A percentile compares a stretch with the other conserved stretches of the same genome.
Conservation (phyloP, 2,113 vertebrate species). For the Strix uralensis region DNA sequence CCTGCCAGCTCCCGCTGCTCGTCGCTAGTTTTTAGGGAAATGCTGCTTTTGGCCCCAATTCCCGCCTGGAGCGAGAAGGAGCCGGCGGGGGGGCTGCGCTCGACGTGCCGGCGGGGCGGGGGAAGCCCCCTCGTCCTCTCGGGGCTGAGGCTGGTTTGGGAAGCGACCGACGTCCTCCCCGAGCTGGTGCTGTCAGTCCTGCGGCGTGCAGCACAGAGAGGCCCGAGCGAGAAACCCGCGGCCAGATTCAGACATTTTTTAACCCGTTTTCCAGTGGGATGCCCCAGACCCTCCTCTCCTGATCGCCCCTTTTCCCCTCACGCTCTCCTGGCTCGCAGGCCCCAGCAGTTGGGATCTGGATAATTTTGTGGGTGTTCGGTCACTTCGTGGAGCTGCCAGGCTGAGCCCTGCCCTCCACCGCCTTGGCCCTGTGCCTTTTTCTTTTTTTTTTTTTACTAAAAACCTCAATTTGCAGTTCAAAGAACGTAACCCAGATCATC, state of each 20-base stretch:
- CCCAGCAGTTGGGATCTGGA: too few relatives aligned
- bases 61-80: neutral
- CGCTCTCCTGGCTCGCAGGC: neutral
- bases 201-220: neutral
- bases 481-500: neutral
- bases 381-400: neutral
- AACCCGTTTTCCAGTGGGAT: neutral
- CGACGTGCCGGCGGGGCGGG: accelerated
- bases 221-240: neutral
- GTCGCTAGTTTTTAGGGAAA: neutral
- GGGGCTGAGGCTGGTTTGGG: neutral
- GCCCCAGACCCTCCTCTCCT: neutral
- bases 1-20: neutral
- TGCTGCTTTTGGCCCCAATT: neutral
- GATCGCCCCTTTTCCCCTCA: accelerated
- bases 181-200: too few relatives aligned
- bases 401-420: neutral
- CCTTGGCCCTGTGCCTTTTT: neutral
- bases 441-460: neutral
- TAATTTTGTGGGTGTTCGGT: neutral
- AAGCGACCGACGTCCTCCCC: neutral
- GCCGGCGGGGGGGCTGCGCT: neutral
- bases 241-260: neutral
- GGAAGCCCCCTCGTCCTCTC: accelerated
- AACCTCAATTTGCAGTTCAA: neutral